A percentile compares a stretch with the other conserved stretches of the same genome.
Conservation (phyloP, 2,888 invertebrate genomes). For the Diarsia brunnea region DNA sequence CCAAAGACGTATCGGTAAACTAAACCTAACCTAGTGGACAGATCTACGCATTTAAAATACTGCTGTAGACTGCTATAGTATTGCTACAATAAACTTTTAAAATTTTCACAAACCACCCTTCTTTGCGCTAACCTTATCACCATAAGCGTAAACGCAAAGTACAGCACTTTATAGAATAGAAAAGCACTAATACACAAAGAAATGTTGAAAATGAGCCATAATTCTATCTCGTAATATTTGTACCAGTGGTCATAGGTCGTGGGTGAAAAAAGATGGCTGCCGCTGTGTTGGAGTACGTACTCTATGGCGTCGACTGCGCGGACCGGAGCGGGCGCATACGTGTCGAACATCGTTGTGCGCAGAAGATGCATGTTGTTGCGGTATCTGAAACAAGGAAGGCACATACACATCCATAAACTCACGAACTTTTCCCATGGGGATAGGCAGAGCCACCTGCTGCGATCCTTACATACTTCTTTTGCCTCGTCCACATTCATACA, state of each 20-base stretch:
- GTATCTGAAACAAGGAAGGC: slow-evolving; percentile 22
- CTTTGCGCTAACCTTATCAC: slow-evolving; percentile 11
- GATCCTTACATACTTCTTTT: no score
- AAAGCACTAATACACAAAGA: background rate
- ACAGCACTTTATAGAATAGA: slow-evolving; percentile 32
- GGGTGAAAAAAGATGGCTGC: slow-evolving; percentile 43
- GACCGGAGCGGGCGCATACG: slow-evolving; percentile 30
- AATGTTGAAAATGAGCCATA: slow-evolving; percentile 18
- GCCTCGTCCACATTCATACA: no score
- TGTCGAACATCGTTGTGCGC: slow-evolving; percentile 31
- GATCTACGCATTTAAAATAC: background rate
- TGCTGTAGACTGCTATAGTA: background rate
- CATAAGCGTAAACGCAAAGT: slow-evolving; percentile 9
- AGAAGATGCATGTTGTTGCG: slow-evolving; percentile 34
- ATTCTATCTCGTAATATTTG: slow-evolving; percentile 43
- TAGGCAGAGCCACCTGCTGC: no score
- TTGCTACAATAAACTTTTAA: slow-evolving; percentile 31
- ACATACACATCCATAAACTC: no score
- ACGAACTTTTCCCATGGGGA: no score
- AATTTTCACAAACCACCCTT: background rate
- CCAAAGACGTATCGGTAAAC: background rate
- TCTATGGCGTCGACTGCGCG: slow-evolving; percentile 48
- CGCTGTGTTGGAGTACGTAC: slow-evolving; percentile 28
- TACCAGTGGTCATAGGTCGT: slow-evolving; percentile 13
- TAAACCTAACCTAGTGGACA: no score